Conservation (phyloP, 2,797 vertebrate species). For the Poecilia velifera region DNA sequence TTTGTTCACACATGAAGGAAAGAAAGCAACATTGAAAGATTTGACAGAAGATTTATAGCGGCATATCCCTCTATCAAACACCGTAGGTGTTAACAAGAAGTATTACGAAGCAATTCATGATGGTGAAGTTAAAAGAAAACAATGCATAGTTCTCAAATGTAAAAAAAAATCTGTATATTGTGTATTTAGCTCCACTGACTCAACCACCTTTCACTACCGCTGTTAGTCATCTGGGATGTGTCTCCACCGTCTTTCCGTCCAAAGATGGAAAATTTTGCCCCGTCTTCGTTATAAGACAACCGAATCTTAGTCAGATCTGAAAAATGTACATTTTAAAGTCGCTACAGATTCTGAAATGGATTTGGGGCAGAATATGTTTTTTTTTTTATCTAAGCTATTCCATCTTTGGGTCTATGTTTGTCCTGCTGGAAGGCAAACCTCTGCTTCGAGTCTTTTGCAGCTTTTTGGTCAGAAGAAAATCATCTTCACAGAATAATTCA, state of each 20-base stretch:
- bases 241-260: not conserved
- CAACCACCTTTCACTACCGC: not conserved
- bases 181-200: not conserved
- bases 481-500: not conserved
- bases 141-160: not conserved
- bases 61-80: not conserved
- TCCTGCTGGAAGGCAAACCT: not conserved
- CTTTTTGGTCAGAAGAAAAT: not conserved
- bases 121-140: not conserved
- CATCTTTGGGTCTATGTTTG: not conserved
- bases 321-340: not conserved
- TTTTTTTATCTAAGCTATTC: not conserved
- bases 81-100: not conserved
- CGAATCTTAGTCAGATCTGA: not conserved
- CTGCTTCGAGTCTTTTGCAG: not conserved
- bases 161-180: not conserved
- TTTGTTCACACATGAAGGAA: not conserved
- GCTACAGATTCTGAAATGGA: not conserved
- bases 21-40: not conserved
- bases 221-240: not conserved
- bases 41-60: not conserved
- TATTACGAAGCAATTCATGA: not conserved
- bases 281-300: not conserved
- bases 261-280: not conserved
- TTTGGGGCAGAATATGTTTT: not conserved